Evolutionary conservation across 2,888 invertebrate species (phyloP).

Genomic region (Hydropsyche betteni): DNA sequence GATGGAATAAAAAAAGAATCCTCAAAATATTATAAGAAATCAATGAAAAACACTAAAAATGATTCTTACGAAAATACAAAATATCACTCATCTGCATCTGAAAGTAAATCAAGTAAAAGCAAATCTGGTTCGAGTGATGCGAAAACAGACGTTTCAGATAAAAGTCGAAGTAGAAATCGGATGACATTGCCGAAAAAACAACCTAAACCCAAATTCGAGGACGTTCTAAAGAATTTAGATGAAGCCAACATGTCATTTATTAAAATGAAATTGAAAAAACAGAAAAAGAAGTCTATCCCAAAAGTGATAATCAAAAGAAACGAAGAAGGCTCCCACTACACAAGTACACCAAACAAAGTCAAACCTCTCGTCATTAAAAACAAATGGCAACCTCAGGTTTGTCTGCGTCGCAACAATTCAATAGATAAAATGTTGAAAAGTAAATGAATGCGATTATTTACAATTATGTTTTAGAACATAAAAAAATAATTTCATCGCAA

Average conservation of each 20-base stretch:
- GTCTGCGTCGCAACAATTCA: conserved; percentile 61
- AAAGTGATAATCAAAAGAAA: conserved; percentile 66
- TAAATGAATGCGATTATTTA: conserved; percentile 52
- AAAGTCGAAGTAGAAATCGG: conserved; percentile 36
- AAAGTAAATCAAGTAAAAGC: conserved; percentile 61
- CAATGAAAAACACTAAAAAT: conserved; percentile 53
- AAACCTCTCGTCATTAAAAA: conserved; percentile 54
- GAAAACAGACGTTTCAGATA: conserved; percentile 35
- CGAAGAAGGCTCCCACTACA: conserved; percentile 63
- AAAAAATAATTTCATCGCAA: too few relatives aligned
- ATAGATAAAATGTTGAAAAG: conserved; percentile 63
- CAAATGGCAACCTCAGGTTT: conserved; percentile 67
- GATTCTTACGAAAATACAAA: conserved; percentile 54
- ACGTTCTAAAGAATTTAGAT: conserved; percentile 65
- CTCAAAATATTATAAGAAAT: conserved; percentile 3
- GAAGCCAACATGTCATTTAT: conserved; percentile 62
- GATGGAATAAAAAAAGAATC: neutral
- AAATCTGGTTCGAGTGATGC: conserved; percentile 56
- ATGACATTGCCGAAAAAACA: conserved; percentile 56
- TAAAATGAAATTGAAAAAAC: conserved; percentile 60
- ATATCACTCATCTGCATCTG: conserved; percentile 64
- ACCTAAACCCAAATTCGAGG: conserved; percentile 65
- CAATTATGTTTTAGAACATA: too few relatives aligned
- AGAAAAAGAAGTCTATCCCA: conserved; percentile 58
- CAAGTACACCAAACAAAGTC: conserved; percentile 58